Evolutionary conservation across 2,113 vertebrate species (phyloP).

Genomic region (Nanger granti): DNA sequence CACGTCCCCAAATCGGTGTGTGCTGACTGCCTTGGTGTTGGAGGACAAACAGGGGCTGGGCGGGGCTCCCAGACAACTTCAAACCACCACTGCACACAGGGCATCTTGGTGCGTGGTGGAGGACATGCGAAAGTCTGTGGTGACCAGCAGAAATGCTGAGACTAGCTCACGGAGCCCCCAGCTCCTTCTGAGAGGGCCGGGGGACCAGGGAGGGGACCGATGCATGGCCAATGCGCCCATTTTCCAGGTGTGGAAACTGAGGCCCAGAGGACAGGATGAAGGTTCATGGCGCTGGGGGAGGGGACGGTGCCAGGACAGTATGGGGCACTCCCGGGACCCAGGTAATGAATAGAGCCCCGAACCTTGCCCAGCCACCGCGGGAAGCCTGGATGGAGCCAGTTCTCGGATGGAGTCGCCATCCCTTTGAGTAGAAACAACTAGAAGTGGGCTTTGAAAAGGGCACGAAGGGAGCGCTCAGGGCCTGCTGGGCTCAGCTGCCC

Average conservation of each 20-base stretch:
- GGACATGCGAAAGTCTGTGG: accelerated
- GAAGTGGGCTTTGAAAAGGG: not conserved
- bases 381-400: not conserved
- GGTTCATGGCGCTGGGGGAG: accelerated
- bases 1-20: accelerated
- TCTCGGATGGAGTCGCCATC: not conserved
- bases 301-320: not conserved
- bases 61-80: not conserved
- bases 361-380: not conserved
- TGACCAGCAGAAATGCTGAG: not conserved
- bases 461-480: not conserved
- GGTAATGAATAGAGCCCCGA: not conserved
- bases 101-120: accelerated
- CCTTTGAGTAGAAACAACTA: not conserved
- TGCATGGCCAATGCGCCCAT: accelerated
- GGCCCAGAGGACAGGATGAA: not conserved
- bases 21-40: accelerated
- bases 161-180: not conserved
- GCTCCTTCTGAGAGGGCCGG: not conserved
- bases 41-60: not conserved
- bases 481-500: not conserved
- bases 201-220: not conserved
- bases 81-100: not conserved
- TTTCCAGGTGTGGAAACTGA: not conserved
- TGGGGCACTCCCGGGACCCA: not conserved